Percentiles rank a stretch among this genome's conserved stretches.
phyloP scores from a whole-genome alignment of 2,888 invertebrate species.

The Imbricaverruca yamaguchii region DNA sequence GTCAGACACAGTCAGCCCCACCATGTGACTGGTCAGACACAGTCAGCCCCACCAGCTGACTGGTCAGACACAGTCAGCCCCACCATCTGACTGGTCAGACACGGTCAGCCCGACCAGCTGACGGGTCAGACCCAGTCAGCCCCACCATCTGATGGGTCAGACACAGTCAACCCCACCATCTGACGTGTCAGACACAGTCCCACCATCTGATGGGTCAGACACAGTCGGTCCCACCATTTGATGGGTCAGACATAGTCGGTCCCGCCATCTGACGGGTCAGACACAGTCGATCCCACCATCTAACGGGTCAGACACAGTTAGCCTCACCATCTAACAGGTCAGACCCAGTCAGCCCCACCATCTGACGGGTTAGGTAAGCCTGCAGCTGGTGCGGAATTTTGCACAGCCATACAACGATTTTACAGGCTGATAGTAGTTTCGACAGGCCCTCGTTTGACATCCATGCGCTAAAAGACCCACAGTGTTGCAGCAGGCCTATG shows the following conservation, averaged over 20 bases:
- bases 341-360: conserved; percentile 52
- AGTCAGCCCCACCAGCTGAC: conserved; percentile 55
- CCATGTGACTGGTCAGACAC: conserved; percentile 50
- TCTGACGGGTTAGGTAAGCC: conserved; percentile 42
- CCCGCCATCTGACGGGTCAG: too few species aligned
- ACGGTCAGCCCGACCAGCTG: conserved; percentile 59
- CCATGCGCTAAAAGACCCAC: too few species aligned
- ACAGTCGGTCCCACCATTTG: not conserved
- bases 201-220: too few species aligned
- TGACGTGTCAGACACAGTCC: not conserved
- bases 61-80: not conserved
- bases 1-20: conserved; percentile 48
- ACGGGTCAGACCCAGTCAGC: conserved; percentile 46
- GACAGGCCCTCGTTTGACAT: too few species aligned
- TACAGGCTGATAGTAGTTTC: too few species aligned
- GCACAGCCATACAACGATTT: too few species aligned
- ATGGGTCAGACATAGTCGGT: not conserved
- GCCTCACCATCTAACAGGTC: not conserved
- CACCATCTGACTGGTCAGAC: not conserved
- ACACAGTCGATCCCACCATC: conserved; percentile 55
- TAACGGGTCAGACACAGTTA: conserved; percentile 37
- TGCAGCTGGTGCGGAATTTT: too few species aligned
- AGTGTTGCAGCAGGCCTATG: too few species aligned
- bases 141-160: not conserved
- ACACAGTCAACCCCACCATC: conserved; percentile 53